These are phyloP conservation scores for Emys orbicularis DNA, from an alignment of 2,797 vertebrate species.

Conservation along the genomic window DNA sequence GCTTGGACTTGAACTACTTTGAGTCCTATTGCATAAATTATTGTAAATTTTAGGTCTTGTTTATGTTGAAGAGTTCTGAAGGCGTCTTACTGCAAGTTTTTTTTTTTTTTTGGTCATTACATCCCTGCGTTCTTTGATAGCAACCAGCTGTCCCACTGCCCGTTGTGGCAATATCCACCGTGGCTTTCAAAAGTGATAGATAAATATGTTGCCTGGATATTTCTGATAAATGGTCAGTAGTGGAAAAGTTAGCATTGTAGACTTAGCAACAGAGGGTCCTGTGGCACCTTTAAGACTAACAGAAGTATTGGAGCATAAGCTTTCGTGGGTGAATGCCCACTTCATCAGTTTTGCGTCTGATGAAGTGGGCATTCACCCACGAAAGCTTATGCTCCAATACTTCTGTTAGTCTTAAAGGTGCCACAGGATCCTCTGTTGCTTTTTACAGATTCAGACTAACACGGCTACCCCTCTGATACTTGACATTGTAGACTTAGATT, in stretches of 20 bases:
- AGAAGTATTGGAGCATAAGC: no score
- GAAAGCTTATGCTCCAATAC: no score
- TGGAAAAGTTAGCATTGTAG: neutral
- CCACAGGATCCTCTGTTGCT: no score
- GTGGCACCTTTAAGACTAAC: no score
- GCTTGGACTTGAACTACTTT: neutral
- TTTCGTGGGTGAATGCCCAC: no score
- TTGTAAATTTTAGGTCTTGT: neutral
- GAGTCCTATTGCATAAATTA: neutral
- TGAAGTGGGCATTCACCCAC: no score
- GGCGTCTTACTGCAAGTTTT: neutral
- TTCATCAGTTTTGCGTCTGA: no score
- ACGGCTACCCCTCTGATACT: no score
- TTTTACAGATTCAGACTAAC: no score
- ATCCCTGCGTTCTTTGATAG: neutral
- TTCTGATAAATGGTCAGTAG: no score
- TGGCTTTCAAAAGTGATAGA: neutral
- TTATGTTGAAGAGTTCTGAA: neutral
- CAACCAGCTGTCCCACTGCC: neutral
- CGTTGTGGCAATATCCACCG: neutral
- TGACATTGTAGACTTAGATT: neutral
- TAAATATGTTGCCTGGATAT: neutral
- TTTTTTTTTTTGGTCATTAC: neutral
- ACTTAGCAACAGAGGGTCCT: neutral
- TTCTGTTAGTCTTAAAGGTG: no score